phyloP scores from a whole-genome alignment of 1,140 invertebrate species.

The Centruroides sculpturatus region DNA sequence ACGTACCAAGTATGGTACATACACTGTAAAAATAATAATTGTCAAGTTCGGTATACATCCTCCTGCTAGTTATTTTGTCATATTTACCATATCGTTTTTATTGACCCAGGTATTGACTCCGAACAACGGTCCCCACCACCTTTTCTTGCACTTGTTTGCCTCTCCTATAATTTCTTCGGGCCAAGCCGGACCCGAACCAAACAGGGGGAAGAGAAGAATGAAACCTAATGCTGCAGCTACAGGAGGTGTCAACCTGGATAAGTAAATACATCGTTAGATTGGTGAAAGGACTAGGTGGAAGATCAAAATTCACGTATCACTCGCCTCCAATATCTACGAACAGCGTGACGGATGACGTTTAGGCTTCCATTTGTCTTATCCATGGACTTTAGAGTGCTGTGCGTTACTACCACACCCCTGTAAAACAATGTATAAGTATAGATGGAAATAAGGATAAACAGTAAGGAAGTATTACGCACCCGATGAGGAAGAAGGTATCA shows the following conservation, averaged over 20 bases:
- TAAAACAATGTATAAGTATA: neutral
- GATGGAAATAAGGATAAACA: neutral
- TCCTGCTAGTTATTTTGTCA: too few relatives aligned
- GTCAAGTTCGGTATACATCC: too few relatives aligned
- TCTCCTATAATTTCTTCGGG: conserved; percentile 6
- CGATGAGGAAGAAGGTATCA: conserved; percentile 16
- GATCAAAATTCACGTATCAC: neutral
- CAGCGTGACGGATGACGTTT: conserved; percentile 5
- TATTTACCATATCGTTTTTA: conserved; percentile 7
- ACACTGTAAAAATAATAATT: conserved; percentile 7
- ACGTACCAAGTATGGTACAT: conserved; percentile 21
- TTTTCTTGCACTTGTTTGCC: conserved; percentile 5
- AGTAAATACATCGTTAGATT: neutral
- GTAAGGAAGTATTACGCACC: conserved; percentile 3
- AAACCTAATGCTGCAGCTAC: conserved; percentile 11
- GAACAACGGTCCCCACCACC: conserved; percentile 11
- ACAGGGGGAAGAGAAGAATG: conserved; percentile 11
- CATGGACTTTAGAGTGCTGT: conserved; percentile 12
- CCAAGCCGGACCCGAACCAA: conserved; percentile 15
- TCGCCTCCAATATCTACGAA: conserved; percentile 15
- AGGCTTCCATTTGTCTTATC: conserved; percentile 8
- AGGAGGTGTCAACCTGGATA: conserved; percentile 16
- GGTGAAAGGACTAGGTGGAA: neutral
- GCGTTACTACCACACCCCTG: conserved; percentile 14
- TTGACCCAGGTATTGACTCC: conserved; percentile 11